phyloP scores from a whole-genome alignment of 2,888 invertebrate genomes.

The Rhimphoctona megacephalus region DNA sequence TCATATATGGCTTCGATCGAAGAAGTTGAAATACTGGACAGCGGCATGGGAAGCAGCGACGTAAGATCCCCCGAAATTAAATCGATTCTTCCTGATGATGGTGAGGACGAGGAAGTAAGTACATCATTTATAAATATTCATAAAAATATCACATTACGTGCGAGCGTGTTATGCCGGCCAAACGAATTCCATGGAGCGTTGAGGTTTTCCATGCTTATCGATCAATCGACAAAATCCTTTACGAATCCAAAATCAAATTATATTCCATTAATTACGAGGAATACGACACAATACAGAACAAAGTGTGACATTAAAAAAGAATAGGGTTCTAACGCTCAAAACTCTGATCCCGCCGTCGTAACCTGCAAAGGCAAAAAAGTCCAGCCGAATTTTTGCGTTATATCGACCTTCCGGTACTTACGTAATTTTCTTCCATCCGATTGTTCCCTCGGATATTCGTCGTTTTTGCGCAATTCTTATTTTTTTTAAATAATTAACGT shows the following conservation, averaged over 20 bases:
- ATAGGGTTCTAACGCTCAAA: not conserved
- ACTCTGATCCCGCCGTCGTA: not conserved
- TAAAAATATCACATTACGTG: not conserved
- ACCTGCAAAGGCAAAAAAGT: constrained; percentile 34
- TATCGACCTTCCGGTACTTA: constrained; percentile 51
- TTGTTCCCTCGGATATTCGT: not conserved
- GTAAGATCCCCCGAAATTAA: constrained; percentile 81
- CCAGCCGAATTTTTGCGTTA: constrained; percentile 34
- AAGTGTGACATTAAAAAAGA: constrained; percentile 8
- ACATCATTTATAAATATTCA: not conserved
- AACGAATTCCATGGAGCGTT: not conserved
- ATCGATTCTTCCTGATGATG: constrained; percentile 80
- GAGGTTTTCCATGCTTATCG: not conserved
- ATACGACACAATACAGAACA: not conserved
- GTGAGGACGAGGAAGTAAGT: constrained; percentile 80
- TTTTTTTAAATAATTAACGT: not conserved
- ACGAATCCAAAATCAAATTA: not conserved
- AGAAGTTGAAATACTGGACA: constrained; percentile 79
- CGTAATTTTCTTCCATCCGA: constrained; percentile 48
- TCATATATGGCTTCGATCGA: constrained; percentile 80
- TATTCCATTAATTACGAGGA: not conserved
- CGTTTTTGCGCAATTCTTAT: not conserved
- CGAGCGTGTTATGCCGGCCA: not conserved
- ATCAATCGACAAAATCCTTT: not conserved
- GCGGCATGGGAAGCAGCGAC: constrained; percentile 83